These are phyloP conservation scores for Uloborus plumipes DNA, from an alignment of 2,888 invertebrate genomes.

Conservation along the genomic window DNA sequence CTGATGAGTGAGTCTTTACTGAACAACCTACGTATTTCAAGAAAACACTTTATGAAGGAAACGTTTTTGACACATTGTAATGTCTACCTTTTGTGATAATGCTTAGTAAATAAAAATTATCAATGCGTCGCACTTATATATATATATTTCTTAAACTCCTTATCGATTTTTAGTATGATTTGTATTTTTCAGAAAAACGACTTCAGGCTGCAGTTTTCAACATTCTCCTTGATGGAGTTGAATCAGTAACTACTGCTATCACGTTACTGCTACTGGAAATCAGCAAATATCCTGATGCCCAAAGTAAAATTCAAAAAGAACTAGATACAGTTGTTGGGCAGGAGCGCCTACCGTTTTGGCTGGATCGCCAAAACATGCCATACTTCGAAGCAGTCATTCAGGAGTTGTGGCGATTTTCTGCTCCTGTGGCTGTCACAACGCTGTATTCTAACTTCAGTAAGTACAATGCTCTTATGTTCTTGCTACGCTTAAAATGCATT, in stretches of 20 bases:
- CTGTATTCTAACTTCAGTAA: conserved; percentile 41
- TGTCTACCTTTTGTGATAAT: too few species aligned
- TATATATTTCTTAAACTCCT: too few species aligned
- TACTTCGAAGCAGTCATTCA: conserved; percentile 72
- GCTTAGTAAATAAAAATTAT: not conserved
- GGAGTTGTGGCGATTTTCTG: conserved; percentile 20
- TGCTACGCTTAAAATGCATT: too few species aligned
- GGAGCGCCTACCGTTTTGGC: conserved; percentile 74
- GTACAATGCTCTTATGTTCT: not conserved
- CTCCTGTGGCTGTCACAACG: conserved; percentile 19
- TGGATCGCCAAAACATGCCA: conserved; percentile 80
- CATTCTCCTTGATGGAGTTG: conserved; percentile 54
- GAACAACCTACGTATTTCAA: too few species aligned
- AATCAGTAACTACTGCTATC: conserved; percentile 49
- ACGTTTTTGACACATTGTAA: too few species aligned
- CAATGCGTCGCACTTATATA: not conserved
- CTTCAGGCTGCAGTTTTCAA: conserved; percentile 23
- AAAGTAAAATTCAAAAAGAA: conserved; percentile 76
- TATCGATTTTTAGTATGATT: too few species aligned
- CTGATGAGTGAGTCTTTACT: too few species aligned
- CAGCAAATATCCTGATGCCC: conserved; percentile 75
- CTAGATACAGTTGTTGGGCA: conserved; percentile 76
- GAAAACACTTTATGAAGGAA: too few species aligned
- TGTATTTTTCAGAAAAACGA: conserved; percentile 22
- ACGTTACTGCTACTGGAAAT: conserved; percentile 74